phyloP scores from a whole-genome alignment of 2,113 vertebrate genomes.

The Heterotilapia buettikoferi region DNA sequence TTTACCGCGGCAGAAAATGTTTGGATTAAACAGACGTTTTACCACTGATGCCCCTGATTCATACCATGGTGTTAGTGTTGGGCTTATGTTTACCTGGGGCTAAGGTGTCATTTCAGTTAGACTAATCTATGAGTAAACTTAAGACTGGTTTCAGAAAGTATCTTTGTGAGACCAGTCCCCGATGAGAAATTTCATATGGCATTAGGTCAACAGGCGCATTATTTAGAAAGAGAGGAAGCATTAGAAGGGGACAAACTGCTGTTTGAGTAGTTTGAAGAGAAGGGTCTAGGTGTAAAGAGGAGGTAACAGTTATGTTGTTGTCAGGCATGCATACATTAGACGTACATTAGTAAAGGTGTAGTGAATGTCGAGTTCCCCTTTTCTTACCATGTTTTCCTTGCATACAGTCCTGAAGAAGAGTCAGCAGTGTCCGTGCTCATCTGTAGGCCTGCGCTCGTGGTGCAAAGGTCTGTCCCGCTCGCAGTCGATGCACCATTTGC shows the following conservation, averaged over 20 bases:
- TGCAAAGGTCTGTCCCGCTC: slow-evolving; percentile 29
- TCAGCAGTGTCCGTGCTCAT: slow-evolving; percentile 39
- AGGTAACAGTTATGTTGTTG: neutral
- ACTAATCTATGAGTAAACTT: neutral
- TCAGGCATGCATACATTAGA: neutral
- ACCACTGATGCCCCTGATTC: neutral
- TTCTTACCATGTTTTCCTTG: slow-evolving; percentile 66
- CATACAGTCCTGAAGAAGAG: neutral
- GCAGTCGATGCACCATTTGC: slow-evolving; percentile 49
- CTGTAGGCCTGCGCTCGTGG: slow-evolving; percentile 28
- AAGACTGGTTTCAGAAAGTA: neutral
- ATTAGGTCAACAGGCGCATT: neutral
- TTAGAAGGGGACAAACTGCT: neutral
- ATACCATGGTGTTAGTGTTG: neutral
- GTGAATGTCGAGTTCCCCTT: neutral
- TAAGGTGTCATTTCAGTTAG: neutral
- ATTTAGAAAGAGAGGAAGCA: neutral
- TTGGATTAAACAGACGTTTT: neutral
- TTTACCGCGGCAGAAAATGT: fast-evolving
- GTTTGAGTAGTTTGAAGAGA: neutral
- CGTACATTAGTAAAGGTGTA: neutral
- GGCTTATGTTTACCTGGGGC: neutral
- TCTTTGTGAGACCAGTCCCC: neutral
- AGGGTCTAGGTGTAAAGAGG: neutral
- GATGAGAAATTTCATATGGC: neutral